Conservation (phyloP, 2,888 invertebrate genomes). For the Halictus quadricinctus region DNA sequence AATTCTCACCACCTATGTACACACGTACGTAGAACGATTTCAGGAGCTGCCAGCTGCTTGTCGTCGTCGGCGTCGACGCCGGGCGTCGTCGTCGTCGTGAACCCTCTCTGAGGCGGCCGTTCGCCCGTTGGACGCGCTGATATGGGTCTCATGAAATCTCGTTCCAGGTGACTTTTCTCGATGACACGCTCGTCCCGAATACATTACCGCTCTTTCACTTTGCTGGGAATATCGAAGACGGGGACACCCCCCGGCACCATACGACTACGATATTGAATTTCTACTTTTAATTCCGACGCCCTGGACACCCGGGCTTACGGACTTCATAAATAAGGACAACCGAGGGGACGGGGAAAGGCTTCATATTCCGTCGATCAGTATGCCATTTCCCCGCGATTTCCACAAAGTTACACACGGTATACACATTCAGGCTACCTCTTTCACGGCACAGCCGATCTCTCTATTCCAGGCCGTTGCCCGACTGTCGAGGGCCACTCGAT, state of each 20-base stretch:
- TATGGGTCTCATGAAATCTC: slow-evolving; percentile 57
- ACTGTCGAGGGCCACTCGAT: slow-evolving; percentile 1
- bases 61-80: slow-evolving; percentile 1
- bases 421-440: background rate
- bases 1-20: slow-evolving; percentile 65
- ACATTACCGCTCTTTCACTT: slow-evolving; percentile 54
- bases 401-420: background rate
- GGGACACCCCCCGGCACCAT: background rate
- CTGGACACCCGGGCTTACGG: slow-evolving; percentile 35
- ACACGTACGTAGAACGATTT: slow-evolving; percentile 62
- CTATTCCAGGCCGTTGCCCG: background rate
- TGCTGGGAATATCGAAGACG: slow-evolving; percentile 58
- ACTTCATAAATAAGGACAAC: slow-evolving; percentile 56
- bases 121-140: slow-evolving; percentile 35
- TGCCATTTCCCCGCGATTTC: slow-evolving; percentile 27
- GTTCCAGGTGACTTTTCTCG: slow-evolving; percentile 59
- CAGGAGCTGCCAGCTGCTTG: slow-evolving; percentile 55
- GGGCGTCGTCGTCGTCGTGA: slow-evolving; percentile 19
- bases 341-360: slow-evolving; percentile 1
- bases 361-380: slow-evolving; percentile 36
- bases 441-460: background rate
- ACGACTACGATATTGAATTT: slow-evolving; percentile 57
- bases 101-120: slow-evolving; percentile 26
- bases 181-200: slow-evolving; percentile 57
- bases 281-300: slow-evolving; percentile 52